Evolutionary conservation across 2,888 invertebrate species (phyloP).

Genomic region (Allygus modestus): DNA sequence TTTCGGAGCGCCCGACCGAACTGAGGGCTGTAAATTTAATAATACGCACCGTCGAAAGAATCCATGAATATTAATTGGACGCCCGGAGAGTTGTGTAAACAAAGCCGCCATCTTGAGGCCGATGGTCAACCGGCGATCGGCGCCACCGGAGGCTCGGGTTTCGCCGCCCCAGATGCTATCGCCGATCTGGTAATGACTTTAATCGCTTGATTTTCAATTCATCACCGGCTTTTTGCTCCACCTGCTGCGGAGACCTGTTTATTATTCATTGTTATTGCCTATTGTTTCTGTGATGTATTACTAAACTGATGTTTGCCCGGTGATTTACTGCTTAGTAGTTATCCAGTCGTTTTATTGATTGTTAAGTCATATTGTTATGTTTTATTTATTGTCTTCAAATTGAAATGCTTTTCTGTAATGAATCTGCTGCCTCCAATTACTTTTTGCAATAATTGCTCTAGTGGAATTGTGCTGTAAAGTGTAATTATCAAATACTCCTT

Average conservation of each 20-base stretch:
- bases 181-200: neutral
- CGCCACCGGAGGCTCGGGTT: constrained; percentile 3
- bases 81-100: constrained; percentile 22
- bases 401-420: too few relatives aligned
- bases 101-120: constrained; percentile 32
- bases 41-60: constrained; percentile 34
- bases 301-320: neutral
- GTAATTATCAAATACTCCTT: too few relatives aligned
- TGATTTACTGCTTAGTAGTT: neutral
- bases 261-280: constrained; percentile 28
- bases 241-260: constrained; percentile 2
- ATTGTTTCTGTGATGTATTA: constrained; percentile 1
- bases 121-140: neutral
- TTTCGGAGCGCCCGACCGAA: constrained; percentile 15
- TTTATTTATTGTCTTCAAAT: too few relatives aligned
- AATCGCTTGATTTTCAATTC: constrained; percentile 20
- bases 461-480: too few relatives aligned
- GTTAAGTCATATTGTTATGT: too few relatives aligned
- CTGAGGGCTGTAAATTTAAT: constrained; percentile 55
- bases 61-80: constrained; percentile 53
- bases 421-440: too few relatives aligned
- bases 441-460: too few relatives aligned
- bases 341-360: too few relatives aligned
- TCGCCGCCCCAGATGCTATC: neutral
- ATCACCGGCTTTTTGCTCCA: constrained; percentile 25